These are phyloP conservation scores for Platanista minor DNA, from an alignment of 2,113 vertebrate genomes.

Conservation along the genomic window DNA sequence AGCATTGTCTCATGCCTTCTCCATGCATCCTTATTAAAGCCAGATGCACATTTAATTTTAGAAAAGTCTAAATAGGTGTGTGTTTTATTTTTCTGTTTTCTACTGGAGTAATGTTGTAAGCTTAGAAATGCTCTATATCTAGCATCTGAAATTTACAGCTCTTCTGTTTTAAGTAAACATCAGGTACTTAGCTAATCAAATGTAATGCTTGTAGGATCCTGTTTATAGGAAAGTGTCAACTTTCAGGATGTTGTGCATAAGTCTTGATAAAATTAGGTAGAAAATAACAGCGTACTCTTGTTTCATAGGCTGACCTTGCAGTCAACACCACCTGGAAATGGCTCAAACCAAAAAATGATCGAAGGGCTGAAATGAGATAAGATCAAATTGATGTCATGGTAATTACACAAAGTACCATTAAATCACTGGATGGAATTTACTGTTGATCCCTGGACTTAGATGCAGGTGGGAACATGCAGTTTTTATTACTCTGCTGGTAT, in stretches of 20 bases:
- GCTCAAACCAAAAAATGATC: constrained; percentile 72
- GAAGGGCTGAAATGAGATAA: constrained; percentile 78
- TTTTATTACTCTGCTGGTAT: constrained; percentile 71
- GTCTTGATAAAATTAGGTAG: constrained; percentile 62
- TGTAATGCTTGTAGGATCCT: constrained; percentile 28
- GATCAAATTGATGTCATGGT: constrained; percentile 78
- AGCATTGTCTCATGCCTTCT: neutral
- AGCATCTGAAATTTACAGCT: constrained; percentile 1
- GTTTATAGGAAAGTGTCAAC: constrained; percentile 69
- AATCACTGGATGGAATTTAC: constrained; percentile 75
- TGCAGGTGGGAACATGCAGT: constrained; percentile 66
- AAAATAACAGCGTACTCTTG: constrained; percentile 37
- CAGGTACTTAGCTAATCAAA: constrained; percentile 73
- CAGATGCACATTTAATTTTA: constrained; percentile 38
- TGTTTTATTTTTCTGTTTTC: constrained; percentile 62
- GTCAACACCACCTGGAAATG: constrained; percentile 49
- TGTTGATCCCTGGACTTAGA: constrained; percentile 83
- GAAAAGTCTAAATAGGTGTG: neutral
- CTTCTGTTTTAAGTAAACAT: constrained; percentile 54
- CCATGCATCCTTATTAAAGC: neutral
- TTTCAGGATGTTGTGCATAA: constrained; percentile 52
- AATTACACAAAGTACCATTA: constrained; percentile 80
- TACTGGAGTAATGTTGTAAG: constrained; percentile 14
- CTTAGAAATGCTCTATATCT: neutral
- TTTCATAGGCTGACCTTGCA: constrained; percentile 75